Conservation (phyloP, 2,888 invertebrate species). For the Dinocampus coccinellae region DNA sequence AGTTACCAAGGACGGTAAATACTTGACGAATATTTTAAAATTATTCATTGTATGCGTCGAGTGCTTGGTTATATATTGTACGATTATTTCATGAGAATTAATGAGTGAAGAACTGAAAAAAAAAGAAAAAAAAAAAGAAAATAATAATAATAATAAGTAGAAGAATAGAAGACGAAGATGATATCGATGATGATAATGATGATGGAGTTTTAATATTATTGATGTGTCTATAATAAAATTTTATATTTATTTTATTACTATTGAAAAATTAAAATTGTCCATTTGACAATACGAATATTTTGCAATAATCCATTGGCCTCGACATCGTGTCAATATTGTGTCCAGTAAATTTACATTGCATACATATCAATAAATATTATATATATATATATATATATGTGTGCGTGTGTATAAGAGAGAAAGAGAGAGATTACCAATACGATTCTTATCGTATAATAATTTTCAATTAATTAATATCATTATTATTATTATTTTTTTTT, state of each 20-base stretch:
- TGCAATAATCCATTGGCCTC: constrained; percentile 15
- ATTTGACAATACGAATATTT: neutral
- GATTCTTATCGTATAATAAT: neutral
- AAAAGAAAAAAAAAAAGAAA: too few relatives aligned
- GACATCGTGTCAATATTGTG: constrained; percentile 19
- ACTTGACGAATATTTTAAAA: neutral
- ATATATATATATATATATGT: neutral
- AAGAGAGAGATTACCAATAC: too few relatives aligned
- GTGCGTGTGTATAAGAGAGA: too few relatives aligned
- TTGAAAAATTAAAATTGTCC: neutral
- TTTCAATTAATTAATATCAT: neutral
- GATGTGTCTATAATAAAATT: too few relatives aligned
- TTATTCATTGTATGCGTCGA: too few relatives aligned
- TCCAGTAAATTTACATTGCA: constrained; percentile 13
- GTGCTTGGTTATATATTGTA: too few relatives aligned
- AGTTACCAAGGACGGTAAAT: neutral
- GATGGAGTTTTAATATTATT: too few relatives aligned
- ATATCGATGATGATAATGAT: too few relatives aligned
- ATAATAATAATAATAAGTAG: too few relatives aligned
- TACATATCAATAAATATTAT: neutral
- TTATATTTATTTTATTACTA: neutral
- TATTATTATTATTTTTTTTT: neutral
- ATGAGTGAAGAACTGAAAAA: too few relatives aligned
- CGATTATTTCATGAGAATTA: too few relatives aligned
- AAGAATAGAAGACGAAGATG: too few relatives aligned